phyloP scores from a whole-genome alignment of 2,113 vertebrate species.

The Circaetus gallicus region DNA sequence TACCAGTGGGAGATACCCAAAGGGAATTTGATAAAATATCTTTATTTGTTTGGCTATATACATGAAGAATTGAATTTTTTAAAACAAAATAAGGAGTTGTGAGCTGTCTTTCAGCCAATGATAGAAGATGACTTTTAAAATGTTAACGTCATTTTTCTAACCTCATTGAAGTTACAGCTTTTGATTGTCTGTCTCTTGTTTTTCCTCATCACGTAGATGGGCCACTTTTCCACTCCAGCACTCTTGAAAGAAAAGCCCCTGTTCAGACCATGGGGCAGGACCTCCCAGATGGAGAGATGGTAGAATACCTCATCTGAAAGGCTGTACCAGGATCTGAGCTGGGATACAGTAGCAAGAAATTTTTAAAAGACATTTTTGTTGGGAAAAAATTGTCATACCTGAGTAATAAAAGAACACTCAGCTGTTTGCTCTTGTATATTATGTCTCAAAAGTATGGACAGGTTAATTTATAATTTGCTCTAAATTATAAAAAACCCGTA shows the following conservation, averaged over 20 bases:
- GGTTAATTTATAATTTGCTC: slow-evolving; percentile 73
- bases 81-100: background rate
- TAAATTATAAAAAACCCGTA: slow-evolving; percentile 51
- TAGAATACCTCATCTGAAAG: slow-evolving; percentile 84
- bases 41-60: background rate
- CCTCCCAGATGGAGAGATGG: slow-evolving; percentile 78
- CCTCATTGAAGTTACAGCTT: background rate
- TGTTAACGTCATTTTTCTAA: background rate
- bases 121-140: background rate
- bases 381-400: slow-evolving; percentile 59
- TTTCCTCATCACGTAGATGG: slow-evolving; percentile 65
- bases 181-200: slow-evolving; percentile 41
- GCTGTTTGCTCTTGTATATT: slow-evolving; percentile 67
- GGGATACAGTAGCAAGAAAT: slow-evolving; percentile 51
- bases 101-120: background rate
- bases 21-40: background rate
- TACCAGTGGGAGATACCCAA: background rate
- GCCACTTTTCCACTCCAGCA: slow-evolving; percentile 74
- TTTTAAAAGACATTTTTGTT: slow-evolving; percentile 68
- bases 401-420: slow-evolving; percentile 67
- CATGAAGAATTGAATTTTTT: background rate
- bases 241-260: slow-evolving; percentile 78
- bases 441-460: slow-evolving; percentile 67
- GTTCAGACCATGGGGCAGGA: slow-evolving; percentile 76
- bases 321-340: slow-evolving; percentile 45